Conservation (phyloP, 2,888 invertebrate genomes). For the Aphidoletes aphidimyza region DNA sequence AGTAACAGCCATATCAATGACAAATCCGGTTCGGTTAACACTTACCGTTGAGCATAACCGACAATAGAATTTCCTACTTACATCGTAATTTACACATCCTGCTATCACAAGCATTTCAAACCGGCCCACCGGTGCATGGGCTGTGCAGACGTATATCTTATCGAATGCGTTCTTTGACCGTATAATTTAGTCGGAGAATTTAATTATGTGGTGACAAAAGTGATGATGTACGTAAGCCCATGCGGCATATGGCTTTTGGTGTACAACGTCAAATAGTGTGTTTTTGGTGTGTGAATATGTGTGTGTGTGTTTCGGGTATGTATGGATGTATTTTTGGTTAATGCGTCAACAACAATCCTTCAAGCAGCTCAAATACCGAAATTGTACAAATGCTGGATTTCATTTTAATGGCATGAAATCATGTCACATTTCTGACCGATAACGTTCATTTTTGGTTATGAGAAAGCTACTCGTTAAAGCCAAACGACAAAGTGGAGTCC, state of each 20-base stretch:
- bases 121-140: background rate
- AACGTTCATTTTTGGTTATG: background rate
- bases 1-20: slow-evolving; percentile 38
- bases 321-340: slow-evolving; percentile 40
- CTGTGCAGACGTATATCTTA: slow-evolving; percentile 17
- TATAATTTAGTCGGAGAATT: slow-evolving; percentile 53
- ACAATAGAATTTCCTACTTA: slow-evolving; percentile 53
- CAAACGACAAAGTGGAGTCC: background rate
- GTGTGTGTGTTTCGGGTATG: background rate
- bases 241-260: slow-evolving; percentile 40
- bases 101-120: background rate
- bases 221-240: slow-evolving; percentile 45
- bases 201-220: slow-evolving; percentile 53
- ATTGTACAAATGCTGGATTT: background rate
- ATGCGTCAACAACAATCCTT: slow-evolving; percentile 43
- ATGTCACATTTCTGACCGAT: background rate
- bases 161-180: slow-evolving; percentile 51
- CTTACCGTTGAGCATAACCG: slow-evolving; percentile 17
- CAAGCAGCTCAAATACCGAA: slow-evolving; percentile 10
- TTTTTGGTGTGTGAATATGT: too few species aligned
- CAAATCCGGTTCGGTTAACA: slow-evolving; percentile 53
- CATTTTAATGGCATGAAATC: background rate
- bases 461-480: background rate
- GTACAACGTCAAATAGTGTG: background rate
- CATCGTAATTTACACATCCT: slow-evolving; percentile 50